Evolutionary conservation across 2,888 invertebrate genomes (phyloP).

Genomic region (Sicus ferrugineus): DNA sequence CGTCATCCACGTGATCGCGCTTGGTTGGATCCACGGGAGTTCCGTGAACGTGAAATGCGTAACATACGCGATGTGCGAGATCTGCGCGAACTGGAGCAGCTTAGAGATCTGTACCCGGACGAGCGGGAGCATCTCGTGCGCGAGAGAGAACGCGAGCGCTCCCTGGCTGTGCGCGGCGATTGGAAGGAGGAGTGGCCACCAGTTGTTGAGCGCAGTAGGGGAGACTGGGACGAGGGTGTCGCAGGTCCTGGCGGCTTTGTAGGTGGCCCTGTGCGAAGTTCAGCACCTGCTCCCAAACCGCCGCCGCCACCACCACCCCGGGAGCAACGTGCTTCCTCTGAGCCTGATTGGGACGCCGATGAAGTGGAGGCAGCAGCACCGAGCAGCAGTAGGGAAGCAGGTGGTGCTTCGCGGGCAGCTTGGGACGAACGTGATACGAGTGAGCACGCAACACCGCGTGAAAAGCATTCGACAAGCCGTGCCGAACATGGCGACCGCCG

Average conservation of each 20-base stretch:
- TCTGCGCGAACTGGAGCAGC: slow-evolving; percentile 51
- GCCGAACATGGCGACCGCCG: slow-evolving; percentile 41
- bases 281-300: slow-evolving; percentile 35
- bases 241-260: slow-evolving; percentile 50
- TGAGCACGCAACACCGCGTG: slow-evolving; percentile 44
- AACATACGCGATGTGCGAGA: slow-evolving; percentile 47
- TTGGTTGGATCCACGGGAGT: slow-evolving; percentile 47
- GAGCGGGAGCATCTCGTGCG: slow-evolving; percentile 50
- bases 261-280: slow-evolving; percentile 54
- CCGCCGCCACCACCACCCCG: slow-evolving; percentile 39
- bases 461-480: slow-evolving; percentile 36
- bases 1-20: slow-evolving; percentile 52
- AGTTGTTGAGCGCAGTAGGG: slow-evolving; percentile 30
- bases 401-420: slow-evolving; percentile 36
- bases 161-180: slow-evolving; percentile 49
- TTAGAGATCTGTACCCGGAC: slow-evolving; percentile 47
- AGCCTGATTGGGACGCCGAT: slow-evolving; percentile 62
- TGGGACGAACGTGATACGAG: slow-evolving; percentile 46
- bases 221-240: slow-evolving; percentile 53
- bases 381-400: slow-evolving; percentile 45
- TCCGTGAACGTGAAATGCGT: slow-evolving; percentile 43
- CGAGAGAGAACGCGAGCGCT: slow-evolving; percentile 50
- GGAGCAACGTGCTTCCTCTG: slow-evolving; percentile 55
- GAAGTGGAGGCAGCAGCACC: slow-evolving; percentile 47
- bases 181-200: slow-evolving; percentile 46